Evolutionary conservation across 2,113 vertebrate species (phyloP), one percentile per base, ranked within the genome.

Genomic region (Gulo gulo): DNA sequence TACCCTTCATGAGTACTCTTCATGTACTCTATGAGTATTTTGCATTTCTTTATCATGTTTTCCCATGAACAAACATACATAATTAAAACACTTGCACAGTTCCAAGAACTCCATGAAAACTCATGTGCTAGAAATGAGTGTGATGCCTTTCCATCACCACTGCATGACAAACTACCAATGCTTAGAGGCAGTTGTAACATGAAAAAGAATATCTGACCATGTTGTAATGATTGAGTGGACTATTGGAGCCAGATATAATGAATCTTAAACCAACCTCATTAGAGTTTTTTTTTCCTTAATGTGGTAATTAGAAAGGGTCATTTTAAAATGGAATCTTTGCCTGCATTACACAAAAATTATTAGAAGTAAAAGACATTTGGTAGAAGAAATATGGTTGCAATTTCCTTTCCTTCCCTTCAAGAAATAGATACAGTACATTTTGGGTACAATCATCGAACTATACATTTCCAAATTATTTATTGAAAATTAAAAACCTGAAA

Each of bases 21-120:
- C 65, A 55, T 50, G 26, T 88, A 82, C 42, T 86, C 36, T 73
- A 69, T 57, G 59, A 91, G 50, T 85, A 89, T 94, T 95, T 94
- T 97, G n/a, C 88, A 88, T 94, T 96, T 89, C 47, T 98, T 85
- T 94, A 81, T 92, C 34, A 92, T 84, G 36, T 84, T 74, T 91
- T 96, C 91, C 88, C 96, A 47, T 47, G 96, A 97, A 91, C 83
- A 95, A 97, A 67, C 47, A 88, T 50, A 42, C n/a, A 84, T 96
- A 98, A 94, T 95, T 97, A 97, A 97, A 97, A 90, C 50, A 84
- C 76, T 84, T 88, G n/a, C 50, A 79, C 67, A 87, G 65, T 95
- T 18, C 63, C 52, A 97, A 95, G 45, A 96, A 91, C 57, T 88
- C 65, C 83, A 86, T 14, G 34, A 57, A 94, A 96, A 65, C 18